These are phyloP conservation scores for Caenorhabditis brenneri DNA, from an alignment of 1,140 invertebrate genomes.

Conservation along the genomic window DNA sequence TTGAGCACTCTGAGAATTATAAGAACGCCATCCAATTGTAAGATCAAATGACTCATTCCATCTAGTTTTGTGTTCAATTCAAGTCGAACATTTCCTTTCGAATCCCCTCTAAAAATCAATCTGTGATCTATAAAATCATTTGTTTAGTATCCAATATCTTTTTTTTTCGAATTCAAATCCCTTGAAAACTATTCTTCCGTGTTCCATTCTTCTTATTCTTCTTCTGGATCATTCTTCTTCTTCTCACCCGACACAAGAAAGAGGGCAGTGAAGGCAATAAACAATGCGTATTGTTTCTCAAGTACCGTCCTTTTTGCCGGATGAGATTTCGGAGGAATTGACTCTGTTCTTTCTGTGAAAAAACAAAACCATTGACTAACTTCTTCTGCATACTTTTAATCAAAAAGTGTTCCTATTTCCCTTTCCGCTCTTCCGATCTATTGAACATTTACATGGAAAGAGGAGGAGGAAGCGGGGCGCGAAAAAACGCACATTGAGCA, in stretches of 20 bases:
- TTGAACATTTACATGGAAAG: conserved; percentile 3
- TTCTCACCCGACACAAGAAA: neutral
- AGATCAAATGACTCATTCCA: conserved; percentile 1
- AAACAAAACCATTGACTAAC: no score
- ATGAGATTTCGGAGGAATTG: conserved; percentile 15
- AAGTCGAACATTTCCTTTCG: neutral
- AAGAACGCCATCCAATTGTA: neutral
- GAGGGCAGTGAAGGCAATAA: neutral
- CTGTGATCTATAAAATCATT: neutral
- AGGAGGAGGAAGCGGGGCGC: neutral
- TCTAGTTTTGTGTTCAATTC: neutral
- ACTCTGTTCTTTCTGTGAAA: neutral
- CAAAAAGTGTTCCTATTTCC: neutral
- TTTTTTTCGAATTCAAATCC: neutral
- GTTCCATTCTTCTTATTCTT: neutral
- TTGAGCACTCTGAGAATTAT: neutral
- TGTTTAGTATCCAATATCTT: neutral
- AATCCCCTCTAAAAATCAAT: neutral
- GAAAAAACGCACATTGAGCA: conserved; percentile 29
- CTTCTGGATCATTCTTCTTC: neutral
- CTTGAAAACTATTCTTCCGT: neutral
- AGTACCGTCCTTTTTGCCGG: conserved; percentile 21
- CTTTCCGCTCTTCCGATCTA: conserved; percentile 4
- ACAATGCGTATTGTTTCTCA: conserved; percentile 43
- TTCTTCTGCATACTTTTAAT: neutral